Conservation (phyloP, 2,113 vertebrate species). For the Raja brachyura region DNA sequence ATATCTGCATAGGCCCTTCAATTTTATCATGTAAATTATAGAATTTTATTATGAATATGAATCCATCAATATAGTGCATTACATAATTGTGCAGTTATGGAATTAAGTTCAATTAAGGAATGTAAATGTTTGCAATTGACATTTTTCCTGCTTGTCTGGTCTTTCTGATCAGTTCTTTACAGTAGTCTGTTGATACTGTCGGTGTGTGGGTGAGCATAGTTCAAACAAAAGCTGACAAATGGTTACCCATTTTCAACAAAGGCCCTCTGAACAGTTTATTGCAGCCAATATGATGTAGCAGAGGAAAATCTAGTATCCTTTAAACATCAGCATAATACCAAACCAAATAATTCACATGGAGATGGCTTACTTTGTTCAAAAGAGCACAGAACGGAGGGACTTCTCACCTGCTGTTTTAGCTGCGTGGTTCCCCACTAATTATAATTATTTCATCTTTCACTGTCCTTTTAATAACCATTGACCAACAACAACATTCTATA, state of each 20-base stretch:
- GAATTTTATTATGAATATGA: neutral
- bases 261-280: neutral
- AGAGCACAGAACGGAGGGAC: too few relatives aligned
- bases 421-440: neutral
- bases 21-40: neutral
- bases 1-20: neutral
- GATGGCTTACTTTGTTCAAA: neutral
- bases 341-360: neutral
- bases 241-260: neutral
- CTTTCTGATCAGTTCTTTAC: neutral
- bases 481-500: neutral
- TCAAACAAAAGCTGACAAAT: neutral
- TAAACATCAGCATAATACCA: neutral
- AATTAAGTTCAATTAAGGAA: neutral
- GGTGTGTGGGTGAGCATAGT: neutral
- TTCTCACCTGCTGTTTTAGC: neutral
- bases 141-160: neutral
- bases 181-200: neutral
- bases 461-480: neutral
- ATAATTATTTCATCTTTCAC: neutral
- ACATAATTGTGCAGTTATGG: neutral
- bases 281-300: neutral
- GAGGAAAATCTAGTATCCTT: neutral
- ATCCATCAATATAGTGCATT: neutral
- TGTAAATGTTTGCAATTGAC: neutral